These are phyloP conservation scores for Sphinx pinastri DNA, from an alignment of 2,888 invertebrate genomes.

Conservation along the genomic window DNA sequence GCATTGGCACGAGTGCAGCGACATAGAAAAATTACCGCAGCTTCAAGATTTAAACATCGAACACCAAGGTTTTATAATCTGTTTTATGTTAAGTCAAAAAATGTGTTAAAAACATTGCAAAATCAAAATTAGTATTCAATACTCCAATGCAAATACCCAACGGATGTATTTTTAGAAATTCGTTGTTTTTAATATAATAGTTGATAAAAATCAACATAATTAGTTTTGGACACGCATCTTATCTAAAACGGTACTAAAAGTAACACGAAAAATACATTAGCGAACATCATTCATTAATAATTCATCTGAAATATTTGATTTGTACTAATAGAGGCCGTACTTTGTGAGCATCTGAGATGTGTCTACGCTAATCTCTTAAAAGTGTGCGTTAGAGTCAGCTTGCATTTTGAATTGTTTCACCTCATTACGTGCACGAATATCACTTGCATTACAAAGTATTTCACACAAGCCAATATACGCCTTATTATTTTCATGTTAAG, in stretches of 20 bases:
- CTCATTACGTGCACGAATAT: constrained; percentile 76
- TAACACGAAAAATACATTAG: constrained; percentile 8
- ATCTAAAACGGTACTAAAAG: constrained; percentile 3
- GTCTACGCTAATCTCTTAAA: constrained; percentile 37
- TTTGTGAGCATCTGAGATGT: not conserved
- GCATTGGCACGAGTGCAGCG: constrained; percentile 8
- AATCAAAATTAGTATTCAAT: not conserved
- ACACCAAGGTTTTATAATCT: no score
- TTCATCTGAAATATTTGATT: constrained; percentile 8
- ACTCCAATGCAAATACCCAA: not conserved
- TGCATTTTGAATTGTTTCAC: constrained; percentile 75
- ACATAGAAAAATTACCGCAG: not conserved
- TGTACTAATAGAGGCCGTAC: not conserved
- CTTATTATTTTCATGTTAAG: constrained; percentile 35
- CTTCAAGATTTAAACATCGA: not conserved
- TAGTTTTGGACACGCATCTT: not conserved
- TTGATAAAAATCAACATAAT: constrained; percentile 7
- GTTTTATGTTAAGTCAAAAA: no score
- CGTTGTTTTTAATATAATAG: not conserved
- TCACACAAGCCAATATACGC: constrained; percentile 35
- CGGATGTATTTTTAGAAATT: not conserved
- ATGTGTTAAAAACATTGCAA: not conserved
- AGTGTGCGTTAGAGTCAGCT: constrained; percentile 45
- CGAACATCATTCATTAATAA: constrained; percentile 4
- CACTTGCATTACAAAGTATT: constrained; percentile 47